Base-by-base conservation (phyloP, 2,888 invertebrate genomes). In the Pollenia labialis region DNA sequence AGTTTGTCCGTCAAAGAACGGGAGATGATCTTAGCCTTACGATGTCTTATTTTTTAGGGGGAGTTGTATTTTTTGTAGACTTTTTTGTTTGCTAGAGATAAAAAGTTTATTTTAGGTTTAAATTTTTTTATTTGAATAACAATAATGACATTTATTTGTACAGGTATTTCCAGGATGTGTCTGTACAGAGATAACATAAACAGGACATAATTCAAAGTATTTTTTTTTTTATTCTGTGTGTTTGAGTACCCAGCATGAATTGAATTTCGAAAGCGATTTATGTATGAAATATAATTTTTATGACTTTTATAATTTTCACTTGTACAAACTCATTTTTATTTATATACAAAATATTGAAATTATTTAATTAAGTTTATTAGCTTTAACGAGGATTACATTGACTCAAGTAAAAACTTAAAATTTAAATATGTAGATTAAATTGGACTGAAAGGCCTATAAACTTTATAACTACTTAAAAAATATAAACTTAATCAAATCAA, bases 101-200 rank as follows among this genome's bases (percentile, higher is more conserved):
- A 62, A 66, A 62, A 52, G 42, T 75, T 75, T 64, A 64, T 64
- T 64, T 44, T 66, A 54, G 44, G 44, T 64, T 44, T 64, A 62
- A 62, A 44, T 72, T 56, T n/a, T n/a, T 18, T 71, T 46, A 46
- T 42, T 71, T 54, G 40, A 54, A 71, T 42, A 71, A 54, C 18
- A 71, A 58, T 60, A 62, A 80, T 71, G 69, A 62, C 75, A 42
- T 58, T 66, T 82, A 52, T 69, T 75, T 76, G 60, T 54, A 16
- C 68, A 75, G 69, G 68, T 69, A 76, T 81, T 76, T 76, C 11
- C 11, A 76, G 75, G 75, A 75, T 77, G 46, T 68, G 32, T 50
- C 40, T 50, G 64, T 14, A 42, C 56, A 56, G 56, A 12, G 44
- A 64, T 11, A 64, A 18, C 44, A 44, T 16, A 10, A 12, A 32